Evolutionary conservation across 2,113 vertebrate genomes (phyloP).

Genomic region (Parus major): DNA sequence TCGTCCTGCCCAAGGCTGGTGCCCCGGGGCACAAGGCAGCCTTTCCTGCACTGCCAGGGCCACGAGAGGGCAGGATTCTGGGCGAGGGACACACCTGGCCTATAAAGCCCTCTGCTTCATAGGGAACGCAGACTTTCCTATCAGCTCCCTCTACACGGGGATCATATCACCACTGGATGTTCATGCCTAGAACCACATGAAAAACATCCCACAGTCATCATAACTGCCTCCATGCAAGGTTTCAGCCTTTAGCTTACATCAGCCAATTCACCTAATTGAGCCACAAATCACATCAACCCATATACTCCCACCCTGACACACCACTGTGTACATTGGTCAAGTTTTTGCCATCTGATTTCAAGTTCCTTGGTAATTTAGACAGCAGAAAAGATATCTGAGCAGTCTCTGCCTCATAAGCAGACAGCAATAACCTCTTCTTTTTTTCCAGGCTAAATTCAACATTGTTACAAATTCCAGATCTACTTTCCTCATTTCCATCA

Average conservation of each 20-base stretch:
- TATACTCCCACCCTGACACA: background rate
- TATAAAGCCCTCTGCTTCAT: background rate
- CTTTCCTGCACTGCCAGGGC: background rate
- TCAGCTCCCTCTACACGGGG: background rate
- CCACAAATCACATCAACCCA: background rate
- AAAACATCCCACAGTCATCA: background rate
- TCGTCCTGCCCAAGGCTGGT: accelerated
- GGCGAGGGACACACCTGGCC: background rate
- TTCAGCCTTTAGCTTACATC: background rate
- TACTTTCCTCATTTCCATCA: background rate
- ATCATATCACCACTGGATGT: background rate
- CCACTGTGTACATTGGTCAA: background rate
- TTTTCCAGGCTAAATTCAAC: background rate
- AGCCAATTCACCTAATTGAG: background rate
- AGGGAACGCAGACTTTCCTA: background rate
- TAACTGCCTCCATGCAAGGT: background rate
- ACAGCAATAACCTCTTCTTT: background rate
- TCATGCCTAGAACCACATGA: background rate
- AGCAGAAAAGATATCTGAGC: background rate
- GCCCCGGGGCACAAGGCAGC: background rate
- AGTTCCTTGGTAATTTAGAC: background rate
- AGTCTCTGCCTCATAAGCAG: background rate
- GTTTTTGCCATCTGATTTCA: background rate
- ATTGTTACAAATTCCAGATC: background rate
- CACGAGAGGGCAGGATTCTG: background rate